These are phyloP conservation scores for Selenia dentaria DNA, from an alignment of 2,888 invertebrate genomes.

Conservation along the genomic window DNA sequence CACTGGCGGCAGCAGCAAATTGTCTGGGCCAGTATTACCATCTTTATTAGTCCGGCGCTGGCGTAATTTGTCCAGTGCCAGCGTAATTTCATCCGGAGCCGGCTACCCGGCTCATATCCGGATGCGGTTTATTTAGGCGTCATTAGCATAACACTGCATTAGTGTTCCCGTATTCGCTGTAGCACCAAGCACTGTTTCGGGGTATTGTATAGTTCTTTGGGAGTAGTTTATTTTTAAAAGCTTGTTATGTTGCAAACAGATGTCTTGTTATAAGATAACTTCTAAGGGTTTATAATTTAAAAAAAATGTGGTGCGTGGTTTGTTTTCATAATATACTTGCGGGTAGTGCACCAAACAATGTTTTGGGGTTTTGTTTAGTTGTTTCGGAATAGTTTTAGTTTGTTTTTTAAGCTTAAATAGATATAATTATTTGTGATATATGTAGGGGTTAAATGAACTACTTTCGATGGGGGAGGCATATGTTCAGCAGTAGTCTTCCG, in stretches of 20 bases:
- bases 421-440: too few species aligned
- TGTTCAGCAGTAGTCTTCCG: too few species aligned
- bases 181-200: constrained; percentile 19
- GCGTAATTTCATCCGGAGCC: constrained; percentile 65
- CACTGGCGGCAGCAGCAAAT: constrained; percentile 46
- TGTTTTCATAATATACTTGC: too few species aligned
- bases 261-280: not conserved
- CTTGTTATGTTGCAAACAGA: not conserved
- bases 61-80: constrained; percentile 48
- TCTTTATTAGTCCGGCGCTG: constrained; percentile 65
- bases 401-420: too few species aligned
- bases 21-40: constrained; percentile 64
- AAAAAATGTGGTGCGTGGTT: too few species aligned
- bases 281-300: too few species aligned
- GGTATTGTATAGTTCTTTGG: constrained; percentile 3
- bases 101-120: constrained; percentile 61
- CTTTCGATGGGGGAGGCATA: too few species aligned
- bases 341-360: too few species aligned
- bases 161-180: constrained; percentile 40
- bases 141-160: constrained; percentile 74
- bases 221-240: not conserved
- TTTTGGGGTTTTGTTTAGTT: too few species aligned
- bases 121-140: constrained; percentile 66
- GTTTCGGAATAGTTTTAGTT: too few species aligned
- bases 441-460: too few species aligned